These are phyloP conservation scores for Marmota flaviventris DNA, from an alignment of 2,113 vertebrate genomes.

Conservation along the genomic window DNA sequence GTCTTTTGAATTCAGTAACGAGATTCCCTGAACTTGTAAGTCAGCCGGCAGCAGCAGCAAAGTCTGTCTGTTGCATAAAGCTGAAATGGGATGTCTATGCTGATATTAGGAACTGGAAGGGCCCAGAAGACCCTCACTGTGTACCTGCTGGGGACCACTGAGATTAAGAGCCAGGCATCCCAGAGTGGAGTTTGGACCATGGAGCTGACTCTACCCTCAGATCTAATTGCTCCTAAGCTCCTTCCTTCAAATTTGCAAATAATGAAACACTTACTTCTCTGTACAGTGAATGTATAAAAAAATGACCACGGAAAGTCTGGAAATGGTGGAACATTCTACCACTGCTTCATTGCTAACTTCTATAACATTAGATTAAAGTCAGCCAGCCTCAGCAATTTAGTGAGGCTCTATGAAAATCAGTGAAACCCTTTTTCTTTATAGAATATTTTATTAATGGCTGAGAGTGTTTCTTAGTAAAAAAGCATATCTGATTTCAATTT, in stretches of 20 bases:
- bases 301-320: not conserved
- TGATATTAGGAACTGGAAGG: not conserved
- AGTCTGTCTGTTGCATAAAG: accelerated
- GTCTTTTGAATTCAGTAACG: conserved; percentile 35
- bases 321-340: conserved; percentile 78
- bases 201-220: not conserved
- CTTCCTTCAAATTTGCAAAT: not conserved
- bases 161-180: not conserved
- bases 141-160: not conserved
- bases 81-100: not conserved
- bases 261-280: not conserved
- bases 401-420: too few species aligned
- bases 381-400: too few species aligned
- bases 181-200: not conserved
- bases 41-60: not conserved
- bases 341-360: too few species aligned
- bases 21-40: not conserved
- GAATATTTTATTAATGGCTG: too few species aligned
- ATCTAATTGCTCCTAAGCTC: not conserved
- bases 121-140: not conserved
- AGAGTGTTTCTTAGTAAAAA: too few species aligned
- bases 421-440: too few species aligned
- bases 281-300: not conserved
- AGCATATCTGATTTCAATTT: too few species aligned
- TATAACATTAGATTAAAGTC: too few species aligned